These are phyloP conservation scores for Coccyzus lansbergi DNA, from an alignment of 2,797 vertebrate species.

Conservation along the genomic window DNA sequence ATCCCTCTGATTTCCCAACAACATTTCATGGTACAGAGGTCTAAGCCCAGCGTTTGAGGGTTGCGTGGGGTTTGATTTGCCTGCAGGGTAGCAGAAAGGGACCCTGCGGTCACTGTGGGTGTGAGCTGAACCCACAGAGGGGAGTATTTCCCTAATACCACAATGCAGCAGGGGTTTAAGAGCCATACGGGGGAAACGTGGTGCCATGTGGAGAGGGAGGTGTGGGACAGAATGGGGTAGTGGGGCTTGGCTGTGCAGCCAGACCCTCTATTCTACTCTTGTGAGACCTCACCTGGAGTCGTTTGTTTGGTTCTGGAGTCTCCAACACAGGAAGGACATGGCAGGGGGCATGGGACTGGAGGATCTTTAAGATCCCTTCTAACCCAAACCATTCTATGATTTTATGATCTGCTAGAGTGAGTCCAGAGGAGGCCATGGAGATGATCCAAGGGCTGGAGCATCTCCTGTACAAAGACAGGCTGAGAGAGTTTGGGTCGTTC, in stretches of 20 bases:
- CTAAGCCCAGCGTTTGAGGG: accelerated
- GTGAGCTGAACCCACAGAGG: background rate
- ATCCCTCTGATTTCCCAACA: background rate
- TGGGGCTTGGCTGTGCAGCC: accelerated
- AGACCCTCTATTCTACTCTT: background rate
- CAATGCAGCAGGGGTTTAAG: background rate
- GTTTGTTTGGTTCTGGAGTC: no score
- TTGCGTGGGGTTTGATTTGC: background rate
- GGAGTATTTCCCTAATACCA: background rate
- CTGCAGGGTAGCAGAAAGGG: accelerated
- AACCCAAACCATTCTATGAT: no score
- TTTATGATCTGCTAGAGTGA: no score
- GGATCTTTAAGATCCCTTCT: no score
- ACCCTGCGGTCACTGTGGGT: accelerated
- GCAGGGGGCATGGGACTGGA: no score
- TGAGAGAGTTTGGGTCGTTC: no score
- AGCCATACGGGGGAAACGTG: accelerated
- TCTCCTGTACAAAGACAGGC: no score
- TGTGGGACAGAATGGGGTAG: background rate
- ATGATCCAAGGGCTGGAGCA: no score
- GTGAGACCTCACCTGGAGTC: no score
- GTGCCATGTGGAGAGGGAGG: background rate
- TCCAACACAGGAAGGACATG: no score
- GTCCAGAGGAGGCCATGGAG: no score
- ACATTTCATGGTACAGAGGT: background rate